Percentiles rank a stretch among this genome's conserved stretches.
phyloP scores from a whole-genome alignment of 2,113 vertebrate species.

The Thalassarche chlororhynchos region DNA sequence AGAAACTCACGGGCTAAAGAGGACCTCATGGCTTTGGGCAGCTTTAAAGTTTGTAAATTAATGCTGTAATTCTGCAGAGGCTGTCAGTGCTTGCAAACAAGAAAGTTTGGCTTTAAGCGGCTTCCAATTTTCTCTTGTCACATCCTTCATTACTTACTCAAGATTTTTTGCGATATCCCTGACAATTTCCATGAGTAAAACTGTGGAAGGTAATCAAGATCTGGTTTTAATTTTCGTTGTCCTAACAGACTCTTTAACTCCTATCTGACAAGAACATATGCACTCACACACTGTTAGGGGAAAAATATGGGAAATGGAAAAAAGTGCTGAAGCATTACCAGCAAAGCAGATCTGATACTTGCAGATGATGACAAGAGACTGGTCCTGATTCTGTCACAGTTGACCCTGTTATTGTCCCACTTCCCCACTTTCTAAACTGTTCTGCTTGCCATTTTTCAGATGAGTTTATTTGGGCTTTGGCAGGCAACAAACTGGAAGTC shows the following conservation, averaged over 20 bases:
- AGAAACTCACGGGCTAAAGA: not conserved
- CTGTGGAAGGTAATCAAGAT: not conserved
- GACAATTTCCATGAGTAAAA: not conserved
- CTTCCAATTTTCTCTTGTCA: not conserved
- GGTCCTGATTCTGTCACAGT: not conserved
- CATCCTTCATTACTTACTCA: not conserved
- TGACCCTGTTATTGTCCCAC: not conserved
- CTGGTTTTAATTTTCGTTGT: not conserved
- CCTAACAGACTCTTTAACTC: not conserved
- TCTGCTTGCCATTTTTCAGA: not conserved
- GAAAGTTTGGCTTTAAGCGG: not conserved
- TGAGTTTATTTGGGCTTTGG: not conserved
- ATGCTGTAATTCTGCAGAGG: not conserved
- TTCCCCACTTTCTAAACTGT: not conserved
- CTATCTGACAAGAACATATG: rapidly evolving
- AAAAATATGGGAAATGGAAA: not conserved
- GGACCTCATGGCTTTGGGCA: not conserved
- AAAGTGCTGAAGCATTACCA: not conserved
- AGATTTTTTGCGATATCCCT: not conserved
- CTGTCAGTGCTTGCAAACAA: not conserved
- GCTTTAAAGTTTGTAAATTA: not conserved
- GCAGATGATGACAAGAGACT: not conserved
- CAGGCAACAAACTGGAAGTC: not conserved
- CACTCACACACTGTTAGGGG: not conserved
- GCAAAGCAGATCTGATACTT: not conserved